Percentiles rank a stretch among this genome's conserved stretches.
Evolutionary conservation across 1,140 invertebrate species (phyloP).

Genomic region (Neuroterus valhalla): DNA sequence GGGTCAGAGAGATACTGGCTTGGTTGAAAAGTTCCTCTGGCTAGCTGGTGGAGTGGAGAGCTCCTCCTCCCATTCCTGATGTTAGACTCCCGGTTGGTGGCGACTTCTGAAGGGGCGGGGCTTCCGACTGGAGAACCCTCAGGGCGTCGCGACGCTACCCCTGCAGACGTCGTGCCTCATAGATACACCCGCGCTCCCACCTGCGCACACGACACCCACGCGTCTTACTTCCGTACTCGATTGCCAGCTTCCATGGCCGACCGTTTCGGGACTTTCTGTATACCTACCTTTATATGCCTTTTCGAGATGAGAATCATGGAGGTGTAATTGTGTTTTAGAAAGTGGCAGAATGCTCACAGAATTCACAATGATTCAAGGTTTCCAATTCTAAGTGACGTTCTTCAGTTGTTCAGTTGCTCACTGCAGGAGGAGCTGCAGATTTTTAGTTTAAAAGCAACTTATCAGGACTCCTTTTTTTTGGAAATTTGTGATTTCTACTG

Average conservation of each 20-base stretch:
- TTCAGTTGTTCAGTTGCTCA: too few relatives aligned
- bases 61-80: conserved; percentile 65
- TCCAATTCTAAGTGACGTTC: too few relatives aligned
- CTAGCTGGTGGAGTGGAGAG: conserved; percentile 60
- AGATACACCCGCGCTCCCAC: conserved; percentile 25
- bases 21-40: conserved; percentile 50
- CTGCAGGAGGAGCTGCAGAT: too few relatives aligned
- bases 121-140: conserved; percentile 62
- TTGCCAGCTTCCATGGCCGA: conserved; percentile 16
- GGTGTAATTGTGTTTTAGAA: too few relatives aligned
- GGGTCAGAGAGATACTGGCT: conserved; percentile 64
- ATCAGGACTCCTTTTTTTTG: too few relatives aligned
- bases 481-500: too few relatives aligned
- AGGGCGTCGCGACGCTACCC: conserved; percentile 68
- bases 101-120: conserved; percentile 69
- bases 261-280: neutral
- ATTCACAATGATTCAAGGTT: too few relatives aligned
- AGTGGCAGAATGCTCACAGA: too few relatives aligned
- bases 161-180: conserved; percentile 35
- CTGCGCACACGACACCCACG: conserved; percentile 27
- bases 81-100: conserved; percentile 68
- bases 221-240: conserved; percentile 39
- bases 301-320: neutral
- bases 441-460: too few relatives aligned
- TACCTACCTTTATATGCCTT: neutral